Percentiles rank a stretch among this genome's conserved stretches.
Conservation (phyloP, 2,888 invertebrate species). For the Drosophila kambysellisi region DNA sequence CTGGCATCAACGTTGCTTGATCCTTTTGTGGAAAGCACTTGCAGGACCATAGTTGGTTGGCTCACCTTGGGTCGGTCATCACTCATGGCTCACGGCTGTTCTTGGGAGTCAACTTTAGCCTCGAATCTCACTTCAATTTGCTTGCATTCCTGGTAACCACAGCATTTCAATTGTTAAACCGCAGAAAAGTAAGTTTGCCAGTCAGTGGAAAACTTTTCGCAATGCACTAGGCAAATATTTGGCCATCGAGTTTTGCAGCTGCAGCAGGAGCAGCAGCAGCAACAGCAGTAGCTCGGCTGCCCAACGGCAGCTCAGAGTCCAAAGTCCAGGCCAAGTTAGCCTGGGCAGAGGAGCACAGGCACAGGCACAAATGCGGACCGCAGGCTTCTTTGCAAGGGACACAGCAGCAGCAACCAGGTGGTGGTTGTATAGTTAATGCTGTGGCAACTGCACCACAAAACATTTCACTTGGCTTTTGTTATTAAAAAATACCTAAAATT, state of each 20-base stretch:
- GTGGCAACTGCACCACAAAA: slow-evolving; percentile 62
- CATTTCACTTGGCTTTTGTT: slow-evolving; percentile 71
- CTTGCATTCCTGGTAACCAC: slow-evolving; percentile 36
- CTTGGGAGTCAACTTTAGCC: neutral
- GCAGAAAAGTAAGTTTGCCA: slow-evolving; percentile 68
- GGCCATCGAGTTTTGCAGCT: slow-evolving; percentile 65
- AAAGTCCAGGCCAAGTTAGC: slow-evolving; percentile 42
- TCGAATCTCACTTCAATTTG: slow-evolving; percentile 37
- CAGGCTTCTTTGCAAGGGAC: slow-evolving; percentile 18
- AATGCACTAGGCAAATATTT: slow-evolving; percentile 72
- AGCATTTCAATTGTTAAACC: slow-evolving; percentile 67
- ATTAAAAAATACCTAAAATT: slow-evolving; percentile 81
- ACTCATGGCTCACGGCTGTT: slow-evolving; percentile 31
- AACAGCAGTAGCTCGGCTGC: slow-evolving; percentile 36
- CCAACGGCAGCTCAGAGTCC: slow-evolving; percentile 35
- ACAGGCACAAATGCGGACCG: slow-evolving; percentile 18
- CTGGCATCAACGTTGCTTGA: neutral
- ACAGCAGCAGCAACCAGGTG: neutral
- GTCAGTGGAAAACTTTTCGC: slow-evolving; percentile 58
- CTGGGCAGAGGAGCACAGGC: slow-evolving; percentile 3
- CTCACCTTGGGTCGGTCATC: slow-evolving; percentile 20
- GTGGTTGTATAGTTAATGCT: slow-evolving; percentile 53
- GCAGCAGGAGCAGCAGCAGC: slow-evolving; percentile 38
- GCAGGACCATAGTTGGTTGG: neutral
- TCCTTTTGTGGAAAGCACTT: neutral